These are phyloP conservation scores for Darevskia mixta DNA, from an alignment of 2,797 vertebrate species.

Conservation along the genomic window DNA sequence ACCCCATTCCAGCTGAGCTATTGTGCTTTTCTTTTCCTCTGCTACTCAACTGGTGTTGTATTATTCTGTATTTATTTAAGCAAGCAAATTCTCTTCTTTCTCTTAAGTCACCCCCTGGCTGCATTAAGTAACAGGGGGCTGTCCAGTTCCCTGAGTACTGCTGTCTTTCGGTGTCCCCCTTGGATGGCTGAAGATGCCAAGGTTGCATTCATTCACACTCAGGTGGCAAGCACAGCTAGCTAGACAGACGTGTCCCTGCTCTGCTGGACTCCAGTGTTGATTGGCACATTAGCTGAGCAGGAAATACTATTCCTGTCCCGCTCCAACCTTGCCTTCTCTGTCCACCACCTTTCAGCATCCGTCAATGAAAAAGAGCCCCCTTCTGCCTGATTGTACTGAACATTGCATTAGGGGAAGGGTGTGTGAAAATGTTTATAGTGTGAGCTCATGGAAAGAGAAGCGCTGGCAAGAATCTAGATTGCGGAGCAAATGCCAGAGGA, in stretches of 20 bases:
- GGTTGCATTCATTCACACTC: background rate
- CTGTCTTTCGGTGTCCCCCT: background rate
- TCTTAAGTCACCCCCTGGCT: background rate
- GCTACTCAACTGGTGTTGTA: too few relatives aligned
- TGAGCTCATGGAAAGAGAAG: constrained; percentile 39
- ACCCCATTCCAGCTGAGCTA: background rate
- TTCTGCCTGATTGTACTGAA: background rate
- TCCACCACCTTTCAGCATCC: background rate
- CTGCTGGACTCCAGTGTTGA: background rate
- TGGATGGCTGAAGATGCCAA: background rate
- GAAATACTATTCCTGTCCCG: background rate
- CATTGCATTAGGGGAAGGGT: constrained; percentile 16
- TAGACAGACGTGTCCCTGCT: background rate
- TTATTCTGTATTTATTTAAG: background rate
- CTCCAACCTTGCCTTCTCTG: background rate
- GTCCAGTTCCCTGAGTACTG: background rate
- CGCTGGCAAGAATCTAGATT: background rate
- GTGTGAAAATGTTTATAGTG: constrained; percentile 20
- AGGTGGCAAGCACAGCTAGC: background rate
- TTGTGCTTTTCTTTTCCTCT: background rate
- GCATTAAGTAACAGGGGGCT: background rate
- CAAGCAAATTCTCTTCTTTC: background rate
- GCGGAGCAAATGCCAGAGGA: constrained; percentile 26
- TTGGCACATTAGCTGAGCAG: background rate
- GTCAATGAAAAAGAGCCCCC: constrained; percentile 20